phyloP scores from a whole-genome alignment of 2,113 vertebrate species.

The Montifringilla adamsi region DNA sequence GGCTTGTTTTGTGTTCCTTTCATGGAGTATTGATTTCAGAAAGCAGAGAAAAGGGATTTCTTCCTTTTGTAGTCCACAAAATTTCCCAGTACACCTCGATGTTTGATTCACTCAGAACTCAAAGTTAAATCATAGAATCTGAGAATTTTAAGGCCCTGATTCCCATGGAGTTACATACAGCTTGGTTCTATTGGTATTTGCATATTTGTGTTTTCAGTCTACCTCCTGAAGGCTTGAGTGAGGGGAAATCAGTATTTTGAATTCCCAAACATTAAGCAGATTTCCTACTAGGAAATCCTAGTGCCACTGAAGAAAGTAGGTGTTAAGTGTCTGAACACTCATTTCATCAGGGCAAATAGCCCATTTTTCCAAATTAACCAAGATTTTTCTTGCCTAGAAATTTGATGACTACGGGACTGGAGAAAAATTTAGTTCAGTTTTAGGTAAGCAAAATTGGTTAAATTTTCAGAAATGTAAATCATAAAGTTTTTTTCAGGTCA shows the following conservation, averaged over 20 bases:
- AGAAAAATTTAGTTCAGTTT: background rate
- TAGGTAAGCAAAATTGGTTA: background rate
- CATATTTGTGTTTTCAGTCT: background rate
- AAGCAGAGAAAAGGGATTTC: background rate
- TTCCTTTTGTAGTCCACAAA: background rate
- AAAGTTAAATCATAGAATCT: background rate
- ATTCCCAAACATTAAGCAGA: background rate
- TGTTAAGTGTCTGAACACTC: background rate
- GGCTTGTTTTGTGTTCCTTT: background rate
- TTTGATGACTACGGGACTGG: background rate
- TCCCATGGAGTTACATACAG: background rate
- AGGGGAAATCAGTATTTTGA: background rate
- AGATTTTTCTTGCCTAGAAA: background rate
- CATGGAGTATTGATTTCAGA: background rate
- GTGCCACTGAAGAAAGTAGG: background rate
- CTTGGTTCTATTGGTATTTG: background rate
- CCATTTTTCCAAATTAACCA: background rate
- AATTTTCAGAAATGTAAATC: background rate
- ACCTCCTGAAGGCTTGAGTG: background rate
- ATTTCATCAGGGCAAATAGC: background rate
- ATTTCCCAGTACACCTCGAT: background rate
- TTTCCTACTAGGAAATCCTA: background rate
- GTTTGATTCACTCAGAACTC: background rate
- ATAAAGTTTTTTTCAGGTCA: background rate
- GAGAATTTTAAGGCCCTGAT: background rate